These are phyloP conservation scores for Gobio gobio DNA, from an alignment of 2,113 vertebrate species.

Conservation along the genomic window DNA sequence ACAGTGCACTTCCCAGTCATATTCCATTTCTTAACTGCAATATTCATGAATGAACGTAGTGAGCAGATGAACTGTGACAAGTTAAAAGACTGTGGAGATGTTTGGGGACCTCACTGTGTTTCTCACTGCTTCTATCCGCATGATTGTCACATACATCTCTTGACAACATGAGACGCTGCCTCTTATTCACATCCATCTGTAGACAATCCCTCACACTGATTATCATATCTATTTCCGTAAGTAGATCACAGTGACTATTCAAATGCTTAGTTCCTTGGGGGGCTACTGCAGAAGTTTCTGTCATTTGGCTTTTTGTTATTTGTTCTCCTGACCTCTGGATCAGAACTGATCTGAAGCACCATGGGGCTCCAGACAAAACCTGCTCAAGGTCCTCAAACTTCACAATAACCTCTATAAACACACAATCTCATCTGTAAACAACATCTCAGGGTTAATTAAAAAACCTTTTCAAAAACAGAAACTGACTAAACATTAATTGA, in stretches of 20 bases:
- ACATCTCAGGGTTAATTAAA: slow-evolving; percentile 20
- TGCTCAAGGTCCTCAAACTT: background rate
- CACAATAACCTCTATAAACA: background rate
- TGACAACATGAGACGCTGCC: background rate
- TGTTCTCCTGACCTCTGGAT: slow-evolving; percentile 6
- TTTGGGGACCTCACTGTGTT: slow-evolving; percentile 50
- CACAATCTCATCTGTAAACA: background rate
- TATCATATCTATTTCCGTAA: slow-evolving; percentile 30
- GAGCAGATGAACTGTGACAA: slow-evolving; percentile 66
- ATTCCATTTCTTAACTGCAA: slow-evolving; percentile 47
- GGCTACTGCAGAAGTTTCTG: slow-evolving; percentile 16
- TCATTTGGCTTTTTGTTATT: slow-evolving; percentile 27
- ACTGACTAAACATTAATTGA: background rate
- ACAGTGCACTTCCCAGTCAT: slow-evolving; percentile 28
- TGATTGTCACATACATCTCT: background rate
- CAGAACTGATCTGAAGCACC: background rate
- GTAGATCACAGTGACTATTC: background rate
- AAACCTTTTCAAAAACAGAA: slow-evolving; percentile 1
- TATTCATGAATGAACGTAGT: slow-evolving; percentile 50
- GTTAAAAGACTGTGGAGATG: slow-evolving; percentile 59
- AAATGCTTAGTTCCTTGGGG: background rate
- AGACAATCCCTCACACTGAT: slow-evolving; percentile 26
- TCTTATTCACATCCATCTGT: slow-evolving; percentile 19
- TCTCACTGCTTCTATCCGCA: slow-evolving; percentile 10
- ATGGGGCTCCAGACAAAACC: background rate